Base-by-base conservation (phyloP, 2,797 vertebrate genomes). In the Caiman crocodilus region DNA sequence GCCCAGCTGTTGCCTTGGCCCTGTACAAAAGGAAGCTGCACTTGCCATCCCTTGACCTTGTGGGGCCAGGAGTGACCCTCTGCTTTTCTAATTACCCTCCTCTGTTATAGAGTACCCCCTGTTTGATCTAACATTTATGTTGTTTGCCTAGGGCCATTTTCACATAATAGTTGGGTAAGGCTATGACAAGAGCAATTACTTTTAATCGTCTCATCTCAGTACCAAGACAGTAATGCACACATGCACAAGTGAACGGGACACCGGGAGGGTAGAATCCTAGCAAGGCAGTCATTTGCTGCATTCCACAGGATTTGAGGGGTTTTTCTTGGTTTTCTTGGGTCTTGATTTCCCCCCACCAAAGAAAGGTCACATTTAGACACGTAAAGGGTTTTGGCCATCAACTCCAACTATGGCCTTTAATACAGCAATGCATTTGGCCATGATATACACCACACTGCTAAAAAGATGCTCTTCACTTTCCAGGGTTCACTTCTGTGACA, bases 401-500 rank as follows among this genome's bases (percentile, higher is more conserved):
- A 23, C 50, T 50, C 25, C 69, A 50, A 50, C 21, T 25, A 15
- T 10, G 8, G 21, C 60, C 30, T 82, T 76, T 58, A 14, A 73
- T 55, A 35, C 20, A 69, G 21, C 30, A 88, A 26, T 14, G 30
- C 21, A 35, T 71, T 4, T 57, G 20, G 28, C 79, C 76, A n/a
- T 18, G 15, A 3, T 1, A 5, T 77, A 84, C 77, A 26, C 55
- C 79, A 84, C 79, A 75, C 20, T 16, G 6, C 0, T 56, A 6
- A 87, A n/a, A 58, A 86, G 79, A 63, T 23, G 32, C 16, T 17
- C 10, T 67, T 63, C 5, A 35, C 57, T 85, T 76, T 67, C 76
- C 65, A 10, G 23, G n/a, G 65, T 63, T 77, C 1, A 0, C 60
- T 50, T 21, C 13, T 26, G 13, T 4, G 18, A 50, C 42, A 50